A percentile compares a stretch with the other conserved stretches of the same genome.
Conservation (phyloP, 2,797 vertebrate genomes). For the Gobio occitaniae region DNA sequence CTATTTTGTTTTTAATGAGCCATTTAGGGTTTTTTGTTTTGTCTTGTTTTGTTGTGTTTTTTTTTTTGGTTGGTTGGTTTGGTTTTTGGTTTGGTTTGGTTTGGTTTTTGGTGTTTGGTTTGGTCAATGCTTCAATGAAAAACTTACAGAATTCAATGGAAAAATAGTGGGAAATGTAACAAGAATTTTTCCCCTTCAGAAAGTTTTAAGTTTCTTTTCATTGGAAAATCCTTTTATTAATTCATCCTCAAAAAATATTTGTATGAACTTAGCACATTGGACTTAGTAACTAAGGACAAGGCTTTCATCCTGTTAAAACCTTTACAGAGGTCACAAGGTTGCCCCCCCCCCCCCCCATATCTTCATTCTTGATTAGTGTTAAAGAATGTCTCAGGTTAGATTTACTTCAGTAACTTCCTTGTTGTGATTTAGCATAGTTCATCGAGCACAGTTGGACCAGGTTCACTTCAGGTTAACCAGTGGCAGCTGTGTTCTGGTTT, state of each 20-base stretch:
- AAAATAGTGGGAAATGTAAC: not conserved
- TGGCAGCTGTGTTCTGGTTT: not conserved
- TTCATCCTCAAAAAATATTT: not conserved
- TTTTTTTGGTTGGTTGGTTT: not conserved
- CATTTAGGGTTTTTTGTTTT: not conserved
- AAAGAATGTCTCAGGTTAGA: conserved; percentile 35
- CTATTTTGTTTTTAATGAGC: not conserved
- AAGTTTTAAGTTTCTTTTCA: not conserved
- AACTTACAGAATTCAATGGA: not conserved
- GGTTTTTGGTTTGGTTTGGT: not conserved
- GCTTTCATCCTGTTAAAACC: not conserved
- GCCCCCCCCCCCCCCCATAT: too few species aligned
- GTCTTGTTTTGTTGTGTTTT: not conserved
- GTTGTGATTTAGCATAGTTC: conserved; percentile 64
- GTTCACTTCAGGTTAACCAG: conserved; percentile 18
- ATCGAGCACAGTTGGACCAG: conserved; percentile 27
- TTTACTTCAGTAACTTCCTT: conserved; percentile 67
- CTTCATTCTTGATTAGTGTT: not conserved
- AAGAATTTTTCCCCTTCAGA: not conserved
- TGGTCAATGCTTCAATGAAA: not conserved
- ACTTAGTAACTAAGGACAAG: too few species aligned
- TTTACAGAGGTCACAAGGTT: conserved; percentile 9
- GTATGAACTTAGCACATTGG: not conserved
- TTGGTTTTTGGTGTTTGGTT: not conserved
- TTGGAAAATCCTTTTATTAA: not conserved